phyloP scores from a whole-genome alignment of 2,113 vertebrate species.

The Elephas maximus region DNA sequence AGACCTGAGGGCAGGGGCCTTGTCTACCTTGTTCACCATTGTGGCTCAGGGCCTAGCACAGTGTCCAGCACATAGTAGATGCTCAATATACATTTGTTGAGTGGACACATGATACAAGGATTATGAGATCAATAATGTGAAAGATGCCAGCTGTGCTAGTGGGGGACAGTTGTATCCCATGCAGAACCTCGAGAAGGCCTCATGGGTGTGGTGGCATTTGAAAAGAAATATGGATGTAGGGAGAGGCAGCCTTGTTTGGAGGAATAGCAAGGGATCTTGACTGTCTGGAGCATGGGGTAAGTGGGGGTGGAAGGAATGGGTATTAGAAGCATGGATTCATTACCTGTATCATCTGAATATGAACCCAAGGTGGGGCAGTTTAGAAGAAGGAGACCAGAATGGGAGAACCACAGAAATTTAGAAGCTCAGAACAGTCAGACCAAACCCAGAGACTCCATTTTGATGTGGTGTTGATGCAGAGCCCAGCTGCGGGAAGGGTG shows the following conservation, averaged over 20 bases:
- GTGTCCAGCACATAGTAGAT: neutral
- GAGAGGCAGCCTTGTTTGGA: neutral
- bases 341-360: too few species aligned
- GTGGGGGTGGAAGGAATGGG: rapidly evolving
- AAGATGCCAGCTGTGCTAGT: rapidly evolving
- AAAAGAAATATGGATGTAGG: neutral
- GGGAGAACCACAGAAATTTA: conserved; percentile 61
- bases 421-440: conserved; percentile 66
- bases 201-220: neutral
- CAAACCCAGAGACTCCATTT: neutral
- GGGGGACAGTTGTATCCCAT: rapidly evolving
- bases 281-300: rapidly evolving
- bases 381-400: conserved; percentile 32
- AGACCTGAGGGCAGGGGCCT: neutral
- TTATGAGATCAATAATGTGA: neutral
- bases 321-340: neutral
- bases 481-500: neutral
- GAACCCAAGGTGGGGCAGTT: neutral
- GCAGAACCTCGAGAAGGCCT: neutral
- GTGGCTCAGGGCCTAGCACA: neutral
- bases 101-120: rapidly evolving
- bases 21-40: neutral
- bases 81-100: neutral
- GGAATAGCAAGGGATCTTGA: neutral
- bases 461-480: neutral